These are phyloP conservation scores for Drosophila emarginata DNA, from an alignment of 2,888 invertebrate genomes.

Conservation along the genomic window DNA sequence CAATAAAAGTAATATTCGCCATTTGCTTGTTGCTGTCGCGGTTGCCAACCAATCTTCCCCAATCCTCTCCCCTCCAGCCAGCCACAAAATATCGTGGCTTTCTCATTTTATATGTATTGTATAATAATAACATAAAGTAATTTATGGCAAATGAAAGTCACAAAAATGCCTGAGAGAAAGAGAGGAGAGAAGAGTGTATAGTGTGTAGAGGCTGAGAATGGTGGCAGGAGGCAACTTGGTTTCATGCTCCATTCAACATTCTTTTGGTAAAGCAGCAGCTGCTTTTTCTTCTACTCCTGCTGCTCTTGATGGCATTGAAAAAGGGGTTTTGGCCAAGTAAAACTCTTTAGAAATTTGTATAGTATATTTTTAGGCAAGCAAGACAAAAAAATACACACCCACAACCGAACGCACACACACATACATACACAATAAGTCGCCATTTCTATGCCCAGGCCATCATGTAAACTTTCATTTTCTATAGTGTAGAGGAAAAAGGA, in stretches of 20 bases:
- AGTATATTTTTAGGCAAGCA: conserved; percentile 50
- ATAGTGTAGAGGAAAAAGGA: conserved; percentile 18
- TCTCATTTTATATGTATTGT: conserved; percentile 56
- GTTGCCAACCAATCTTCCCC: not conserved
- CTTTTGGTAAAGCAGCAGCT: not conserved
- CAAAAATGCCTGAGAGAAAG: conserved; percentile 60
- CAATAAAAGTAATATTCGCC: conserved; percentile 64
- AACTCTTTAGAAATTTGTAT: conserved; percentile 62
- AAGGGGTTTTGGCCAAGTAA: conserved; percentile 31
- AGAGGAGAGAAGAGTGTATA: not conserved
- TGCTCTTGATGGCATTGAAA: not conserved
- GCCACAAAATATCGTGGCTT: not conserved
- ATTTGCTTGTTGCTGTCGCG: conserved; percentile 55
- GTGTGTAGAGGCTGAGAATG: conserved; percentile 13
- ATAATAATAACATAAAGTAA: conserved; percentile 77
- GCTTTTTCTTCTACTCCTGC: not conserved
- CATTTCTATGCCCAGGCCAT: conserved; percentile 49
- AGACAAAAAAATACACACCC: conserved; percentile 8
- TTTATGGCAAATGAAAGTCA: conserved; percentile 77
- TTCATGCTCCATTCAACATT: conserved; percentile 46
- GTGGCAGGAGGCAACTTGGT: conserved; percentile 30
- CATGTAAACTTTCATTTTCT: conserved; percentile 67
- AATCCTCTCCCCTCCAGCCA: not conserved
- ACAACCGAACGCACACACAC: conserved; percentile 14
- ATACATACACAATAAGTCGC: conserved; percentile 34